Percentiles rank a stretch among this genome's conserved stretches.
These are phyloP conservation scores for Diadegma fenestrale DNA, from an alignment of 2,888 invertebrate genomes.

Conservation along the genomic window DNA sequence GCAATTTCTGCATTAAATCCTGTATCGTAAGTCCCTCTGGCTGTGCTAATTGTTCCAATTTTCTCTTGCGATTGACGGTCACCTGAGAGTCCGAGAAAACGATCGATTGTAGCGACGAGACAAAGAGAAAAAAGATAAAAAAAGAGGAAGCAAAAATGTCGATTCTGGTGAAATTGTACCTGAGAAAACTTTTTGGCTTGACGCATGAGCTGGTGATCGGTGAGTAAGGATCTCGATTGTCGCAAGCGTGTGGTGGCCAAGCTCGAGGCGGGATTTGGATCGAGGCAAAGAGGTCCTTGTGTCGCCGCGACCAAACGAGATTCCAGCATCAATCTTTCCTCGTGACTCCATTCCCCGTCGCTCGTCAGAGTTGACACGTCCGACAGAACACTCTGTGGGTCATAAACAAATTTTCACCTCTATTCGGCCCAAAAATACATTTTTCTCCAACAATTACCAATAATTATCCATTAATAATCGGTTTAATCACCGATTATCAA, in stretches of 20 bases:
- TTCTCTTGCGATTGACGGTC: slow-evolving; percentile 94
- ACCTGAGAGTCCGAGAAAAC: slow-evolving; percentile 83
- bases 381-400: slow-evolving; percentile 82
- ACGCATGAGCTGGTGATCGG: slow-evolving; percentile 90
- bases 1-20: slow-evolving; percentile 86
- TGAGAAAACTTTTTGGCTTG: slow-evolving; percentile 93
- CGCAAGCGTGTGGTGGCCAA: slow-evolving; percentile 91
- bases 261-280: slow-evolving; percentile 94
- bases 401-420: not conserved
- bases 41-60: slow-evolving; percentile 93
- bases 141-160: not conserved
- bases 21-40: slow-evolving; percentile 92
- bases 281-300: slow-evolving; percentile 94
- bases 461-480: too few relatives aligned
- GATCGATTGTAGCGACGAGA: slow-evolving; percentile 2
- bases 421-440: too few relatives aligned
- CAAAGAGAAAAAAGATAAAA: not conserved
- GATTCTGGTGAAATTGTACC: slow-evolving; percentile 83
- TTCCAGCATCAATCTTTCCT: slow-evolving; percentile 92
- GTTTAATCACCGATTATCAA: too few relatives aligned
- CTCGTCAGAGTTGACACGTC: slow-evolving; percentile 83
- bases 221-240: slow-evolving; percentile 90
- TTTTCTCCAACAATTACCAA: too few relatives aligned
- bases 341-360: slow-evolving; percentile 88
- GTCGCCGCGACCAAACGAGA: slow-evolving; percentile 94